Conservation (phyloP, 92 coral and sea anemone species). For the Parazoanthus darwini region DNA sequence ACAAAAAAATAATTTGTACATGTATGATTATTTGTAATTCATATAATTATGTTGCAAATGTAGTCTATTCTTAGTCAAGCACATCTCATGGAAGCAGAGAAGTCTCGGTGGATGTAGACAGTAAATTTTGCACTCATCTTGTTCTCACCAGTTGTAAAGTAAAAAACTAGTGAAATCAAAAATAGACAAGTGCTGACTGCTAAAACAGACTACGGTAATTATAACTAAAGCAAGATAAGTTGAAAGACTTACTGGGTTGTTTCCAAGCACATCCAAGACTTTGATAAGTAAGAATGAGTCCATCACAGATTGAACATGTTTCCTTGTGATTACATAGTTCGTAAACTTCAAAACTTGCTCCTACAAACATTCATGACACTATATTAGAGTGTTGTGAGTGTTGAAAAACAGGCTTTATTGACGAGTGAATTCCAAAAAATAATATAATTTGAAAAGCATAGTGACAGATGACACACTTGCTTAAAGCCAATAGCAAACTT, state of each 20-base stretch:
- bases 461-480: no score
- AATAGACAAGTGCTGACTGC: background rate
- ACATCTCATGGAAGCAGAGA: constrained; percentile 59
- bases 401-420: no score
- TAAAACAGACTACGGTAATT: background rate
- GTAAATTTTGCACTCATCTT: constrained; percentile 65
- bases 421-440: no score
- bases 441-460: no score
- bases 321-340: constrained; percentile 87
- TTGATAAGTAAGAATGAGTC: constrained; percentile 66
- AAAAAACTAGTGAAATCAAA: background rate
- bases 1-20: background rate
- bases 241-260: constrained; percentile 50
- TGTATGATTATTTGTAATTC: background rate
- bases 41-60: background rate
- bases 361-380: constrained; percentile 42
- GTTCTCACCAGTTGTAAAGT: constrained; percentile 18
- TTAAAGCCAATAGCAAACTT: no score
- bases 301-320: constrained; percentile 81
- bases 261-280: constrained; percentile 77
- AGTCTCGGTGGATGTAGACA: constrained; percentile 87
- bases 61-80: constrained; percentile 73
- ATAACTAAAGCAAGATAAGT: background rate
- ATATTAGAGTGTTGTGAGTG: background rate
- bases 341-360: constrained; percentile 94